Base-by-base conservation (phyloP, 2,797 vertebrate genomes). In the Notolepis coatsorum region DNA sequence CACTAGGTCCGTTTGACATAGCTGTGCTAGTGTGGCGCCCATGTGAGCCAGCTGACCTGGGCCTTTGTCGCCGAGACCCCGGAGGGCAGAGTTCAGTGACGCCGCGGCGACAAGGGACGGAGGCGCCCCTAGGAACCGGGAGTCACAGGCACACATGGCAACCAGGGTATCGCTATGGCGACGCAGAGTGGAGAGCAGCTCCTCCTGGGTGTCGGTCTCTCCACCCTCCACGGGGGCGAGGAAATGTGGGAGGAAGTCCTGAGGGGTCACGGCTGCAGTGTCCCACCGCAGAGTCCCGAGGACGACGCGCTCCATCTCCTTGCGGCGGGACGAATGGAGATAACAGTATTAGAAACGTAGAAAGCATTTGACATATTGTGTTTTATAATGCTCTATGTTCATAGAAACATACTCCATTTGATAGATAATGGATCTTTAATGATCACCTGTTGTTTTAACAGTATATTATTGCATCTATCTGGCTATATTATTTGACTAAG, bases 171-270 rank as follows among this genome's bases (percentile, higher is more conserved):
- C 91, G 2, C 88, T 78, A 75, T 94, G 93, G 8, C 91, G 76
- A 58, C 92, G 80, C 62, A 93, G 77, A 1, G 88, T 92, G 51
- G 86, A 54, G 5, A 84, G 25, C 48, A 81, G 81, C 23, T 72
- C 79, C 2, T 57, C 63, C n/a, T n/a, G n/a, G 0, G 69, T 43
- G 20, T 80, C 80, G 0, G 18, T 7, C 5, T 65, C 56, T 9
- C 62, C 60, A 0, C 54, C 79, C 51, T 66, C 73, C 55, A 91
- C 48, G 2, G 60, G 79, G 21, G 86, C 81, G 0, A 94, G 57
- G 8, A 93, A 90, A 65, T 90, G 93, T 20, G 92, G 92, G 25
- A 93, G 79, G 69, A 94, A 93, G 86, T 94, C 93, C 75, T 94
- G 93, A 2, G 93, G 89, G 17, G 93, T 94, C 62, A 94, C 89